Evolutionary conservation across 2,888 invertebrate species (phyloP), one percentile per base, ranked within the genome.

Genomic region (Siphonodentalium dalli): DNA sequence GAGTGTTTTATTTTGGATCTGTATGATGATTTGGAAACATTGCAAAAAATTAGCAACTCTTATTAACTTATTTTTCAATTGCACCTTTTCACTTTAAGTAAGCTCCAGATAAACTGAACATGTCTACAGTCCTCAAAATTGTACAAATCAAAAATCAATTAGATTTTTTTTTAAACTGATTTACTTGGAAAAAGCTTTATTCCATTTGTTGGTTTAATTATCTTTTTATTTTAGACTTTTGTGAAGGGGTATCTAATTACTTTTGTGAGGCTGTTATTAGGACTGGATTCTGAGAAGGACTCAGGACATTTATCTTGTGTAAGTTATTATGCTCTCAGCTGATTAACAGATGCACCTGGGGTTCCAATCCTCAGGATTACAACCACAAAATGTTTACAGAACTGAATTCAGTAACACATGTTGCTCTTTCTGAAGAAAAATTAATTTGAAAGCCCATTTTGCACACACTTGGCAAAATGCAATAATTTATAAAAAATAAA

Each of bases 221-320:
- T 9, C 37, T 35, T 29, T 51, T 34, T 29, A 38, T 69, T 72
- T 24, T 92, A 96, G 85, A 96, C 97, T 0, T 97, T 97, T 82
- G 96, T 97, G 63, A 98, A 98, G 83, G 95, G 96, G 77, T 98
- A 98, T 83, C 92, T 98, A 65, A 97, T 97, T 73, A 96, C 95
- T n/a, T 96, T 98, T 82, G 95, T 97, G 23, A 87, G 98, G 63
- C 85, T 98, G 37, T 85, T 98, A 44, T 85, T 98, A 58, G 98
- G 98, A 34, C 91, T 98, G 51, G 98, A 98, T 83, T 96, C 98
- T 83, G 96, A 96, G 21, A 93, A 94, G 3, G 97, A 96, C 58
- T 97, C 96, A 29, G 98, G 98, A 65, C 97, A 97, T 82, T 86
- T 98, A 29, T 93, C 96, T 65, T 96, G 96, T 84, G 97, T 97